phyloP scores from a whole-genome alignment of 2,113 vertebrate species.

The Phalacrocorax carbo region DNA sequence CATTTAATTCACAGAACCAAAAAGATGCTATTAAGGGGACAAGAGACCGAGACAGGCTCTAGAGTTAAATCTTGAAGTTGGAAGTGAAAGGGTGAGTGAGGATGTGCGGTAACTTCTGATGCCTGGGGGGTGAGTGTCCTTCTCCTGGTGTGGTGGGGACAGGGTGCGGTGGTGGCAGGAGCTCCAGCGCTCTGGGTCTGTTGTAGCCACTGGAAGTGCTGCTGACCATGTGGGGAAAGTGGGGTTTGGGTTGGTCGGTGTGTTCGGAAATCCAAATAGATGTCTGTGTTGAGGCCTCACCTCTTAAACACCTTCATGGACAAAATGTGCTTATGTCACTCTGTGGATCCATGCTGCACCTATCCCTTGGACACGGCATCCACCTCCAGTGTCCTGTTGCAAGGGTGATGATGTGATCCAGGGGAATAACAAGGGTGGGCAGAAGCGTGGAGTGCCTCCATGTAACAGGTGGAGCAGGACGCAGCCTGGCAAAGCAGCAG shows the following conservation, averaged over 20 bases:
- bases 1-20: background rate
- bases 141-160: fast-evolving
- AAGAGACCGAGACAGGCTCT: background rate
- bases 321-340: fast-evolving
- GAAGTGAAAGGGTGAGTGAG: background rate
- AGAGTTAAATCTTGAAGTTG: background rate
- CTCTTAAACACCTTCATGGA: background rate
- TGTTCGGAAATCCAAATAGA: background rate
- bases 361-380: fast-evolving
- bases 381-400: fast-evolving
- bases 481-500: background rate
- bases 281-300: background rate
- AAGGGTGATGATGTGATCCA: background rate
- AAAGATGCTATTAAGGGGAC: background rate
- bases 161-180: fast-evolving
- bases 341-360: background rate
- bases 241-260: fast-evolving
- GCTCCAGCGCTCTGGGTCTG: fast-evolving
- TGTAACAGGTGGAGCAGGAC: background rate
- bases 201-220: background rate
- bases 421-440: background rate
- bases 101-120: background rate
- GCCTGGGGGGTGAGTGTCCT: background rate
- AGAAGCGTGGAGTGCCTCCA: background rate
- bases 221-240: background rate